phyloP scores from a whole-genome alignment of 2,797 vertebrate species.

The Oryzias dopingdopingensis region DNA sequence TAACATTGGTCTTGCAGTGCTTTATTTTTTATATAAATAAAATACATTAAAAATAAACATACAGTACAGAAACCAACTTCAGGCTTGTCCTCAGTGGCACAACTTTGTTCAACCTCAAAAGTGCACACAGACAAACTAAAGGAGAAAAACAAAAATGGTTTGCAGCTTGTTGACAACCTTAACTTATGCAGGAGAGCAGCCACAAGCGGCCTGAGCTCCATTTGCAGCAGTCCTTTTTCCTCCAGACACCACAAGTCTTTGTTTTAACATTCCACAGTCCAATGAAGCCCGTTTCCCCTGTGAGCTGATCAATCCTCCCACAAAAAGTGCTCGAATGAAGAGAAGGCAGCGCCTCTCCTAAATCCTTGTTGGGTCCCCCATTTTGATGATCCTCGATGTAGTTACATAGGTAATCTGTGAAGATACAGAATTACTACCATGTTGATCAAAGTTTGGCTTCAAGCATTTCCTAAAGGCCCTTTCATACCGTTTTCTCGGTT shows the following conservation, averaged over 20 bases:
- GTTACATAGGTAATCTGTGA: slow-evolving; percentile 71
- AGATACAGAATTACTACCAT: neutral
- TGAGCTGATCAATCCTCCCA: slow-evolving; percentile 34
- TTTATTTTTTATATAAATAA: slow-evolving; percentile 76
- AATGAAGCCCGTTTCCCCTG: slow-evolving; percentile 18
- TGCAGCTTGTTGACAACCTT: slow-evolving; percentile 17
- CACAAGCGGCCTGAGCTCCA: neutral
- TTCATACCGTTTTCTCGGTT: slow-evolving; percentile 81
- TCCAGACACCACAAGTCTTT: slow-evolving; percentile 5
- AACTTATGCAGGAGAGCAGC: slow-evolving; percentile 10
- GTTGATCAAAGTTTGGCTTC: neutral
- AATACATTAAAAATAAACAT: slow-evolving; percentile 65
- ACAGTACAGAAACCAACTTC: slow-evolving; percentile 48
- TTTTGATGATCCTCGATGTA: slow-evolving; percentile 41
- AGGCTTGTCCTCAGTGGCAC: slow-evolving; percentile 51
- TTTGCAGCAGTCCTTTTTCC: neutral
- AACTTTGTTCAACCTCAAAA: slow-evolving; percentile 46
- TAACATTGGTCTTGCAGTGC: slow-evolving; percentile 79
- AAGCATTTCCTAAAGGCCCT: neutral
- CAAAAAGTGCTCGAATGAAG: slow-evolving; percentile 66
- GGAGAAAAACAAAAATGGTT: slow-evolving; percentile 21
- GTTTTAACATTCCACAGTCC: slow-evolving; percentile 25
- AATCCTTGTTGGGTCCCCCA: slow-evolving; percentile 51
- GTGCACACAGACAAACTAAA: slow-evolving; percentile 27
- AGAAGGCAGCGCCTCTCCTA: slow-evolving; percentile 37